These are phyloP conservation scores for Nomada flava DNA, from an alignment of 2,888 invertebrate genomes.

Conservation along the genomic window DNA sequence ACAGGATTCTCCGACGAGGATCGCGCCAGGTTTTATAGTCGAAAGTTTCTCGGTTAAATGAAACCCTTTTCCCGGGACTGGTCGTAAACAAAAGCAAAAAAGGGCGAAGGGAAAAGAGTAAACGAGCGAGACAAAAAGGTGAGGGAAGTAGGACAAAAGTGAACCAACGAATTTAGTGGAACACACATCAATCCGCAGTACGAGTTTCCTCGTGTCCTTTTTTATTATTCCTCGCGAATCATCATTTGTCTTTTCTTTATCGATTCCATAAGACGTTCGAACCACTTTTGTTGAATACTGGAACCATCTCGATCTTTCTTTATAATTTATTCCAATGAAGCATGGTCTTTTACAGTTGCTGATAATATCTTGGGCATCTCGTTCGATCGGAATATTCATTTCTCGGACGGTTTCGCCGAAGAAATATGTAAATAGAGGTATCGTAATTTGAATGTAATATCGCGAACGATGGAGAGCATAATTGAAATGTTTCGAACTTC, in stretches of 20 bases:
- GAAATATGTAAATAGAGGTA: too few species aligned
- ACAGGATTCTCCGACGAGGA: slow-evolving; percentile 48
- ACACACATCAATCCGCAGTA: slow-evolving; percentile 21
- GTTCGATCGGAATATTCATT: neutral
- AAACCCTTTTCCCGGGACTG: slow-evolving; percentile 23
- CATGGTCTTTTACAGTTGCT: neutral
- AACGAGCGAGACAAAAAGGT: slow-evolving; percentile 8
- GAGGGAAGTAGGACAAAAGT: neutral
- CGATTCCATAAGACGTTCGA: neutral
- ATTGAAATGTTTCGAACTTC: neutral
- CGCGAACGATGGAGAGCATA: neutral
- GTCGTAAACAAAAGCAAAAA: neutral
- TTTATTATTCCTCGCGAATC: slow-evolving; percentile 23
- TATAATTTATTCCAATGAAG: too few species aligned
- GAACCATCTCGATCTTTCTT: too few species aligned
- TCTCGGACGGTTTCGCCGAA: too few species aligned
- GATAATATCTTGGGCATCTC: neutral
- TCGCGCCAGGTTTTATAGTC: slow-evolving; percentile 32
- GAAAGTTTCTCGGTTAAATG: slow-evolving; percentile 46
- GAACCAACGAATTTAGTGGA: neutral
- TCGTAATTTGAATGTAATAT: neutral
- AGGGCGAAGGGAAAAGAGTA: too few species aligned
- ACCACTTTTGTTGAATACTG: neutral
- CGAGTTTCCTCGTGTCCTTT: slow-evolving; percentile 13
- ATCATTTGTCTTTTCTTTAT: slow-evolving; percentile 9